These are phyloP conservation scores for Nephrotoma appendiculata DNA, from an alignment of 2,888 invertebrate species.

Conservation along the genomic window DNA sequence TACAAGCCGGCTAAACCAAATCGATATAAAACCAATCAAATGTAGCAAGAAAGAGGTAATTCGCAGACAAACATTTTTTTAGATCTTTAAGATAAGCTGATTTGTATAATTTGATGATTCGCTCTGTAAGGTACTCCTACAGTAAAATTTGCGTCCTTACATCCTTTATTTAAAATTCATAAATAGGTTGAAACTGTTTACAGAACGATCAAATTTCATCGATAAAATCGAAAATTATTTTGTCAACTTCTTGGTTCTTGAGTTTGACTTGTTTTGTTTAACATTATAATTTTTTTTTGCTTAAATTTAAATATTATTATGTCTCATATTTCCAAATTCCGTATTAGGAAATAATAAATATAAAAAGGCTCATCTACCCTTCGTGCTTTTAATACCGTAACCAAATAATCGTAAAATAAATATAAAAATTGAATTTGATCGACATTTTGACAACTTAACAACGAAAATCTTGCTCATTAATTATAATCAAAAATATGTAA, in stretches of 20 bases:
- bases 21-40: background rate
- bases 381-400: background rate
- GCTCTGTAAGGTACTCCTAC: too few species aligned
- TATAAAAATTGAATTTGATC: background rate
- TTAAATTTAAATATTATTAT: background rate
- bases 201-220: background rate
- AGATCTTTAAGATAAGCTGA: too few species aligned
- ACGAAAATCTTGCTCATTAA: background rate
- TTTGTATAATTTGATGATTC: too few species aligned
- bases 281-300: background rate
- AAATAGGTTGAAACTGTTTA: background rate
- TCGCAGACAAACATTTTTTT: too few species aligned
- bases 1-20: background rate
- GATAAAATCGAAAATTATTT: background rate
- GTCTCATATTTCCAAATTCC: background rate
- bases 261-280: background rate
- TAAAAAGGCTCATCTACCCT: background rate
- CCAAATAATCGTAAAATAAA: background rate
- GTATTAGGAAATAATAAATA: background rate
- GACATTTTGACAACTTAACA: background rate
- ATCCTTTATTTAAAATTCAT: too few species aligned
- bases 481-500: background rate
- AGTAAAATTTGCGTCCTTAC: too few species aligned
- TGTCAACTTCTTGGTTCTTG: background rate
- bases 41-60: too few species aligned